Conservation (phyloP, 2,797 vertebrate species). For the Typhlichthys subterraneus region DNA sequence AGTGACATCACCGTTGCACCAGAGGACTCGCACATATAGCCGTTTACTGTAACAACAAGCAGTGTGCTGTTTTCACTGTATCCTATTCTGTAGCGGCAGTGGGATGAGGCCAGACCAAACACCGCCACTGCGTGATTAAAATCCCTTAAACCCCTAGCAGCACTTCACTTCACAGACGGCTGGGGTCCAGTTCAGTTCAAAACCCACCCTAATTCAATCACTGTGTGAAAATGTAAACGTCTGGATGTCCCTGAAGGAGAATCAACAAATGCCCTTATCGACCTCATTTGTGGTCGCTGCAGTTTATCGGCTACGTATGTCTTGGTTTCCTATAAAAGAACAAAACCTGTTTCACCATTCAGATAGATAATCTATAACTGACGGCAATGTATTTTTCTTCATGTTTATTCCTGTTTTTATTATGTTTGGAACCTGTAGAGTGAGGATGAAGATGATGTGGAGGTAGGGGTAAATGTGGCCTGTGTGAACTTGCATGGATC, state of each 20-base stretch:
- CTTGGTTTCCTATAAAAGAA: not conserved
- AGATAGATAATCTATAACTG: not conserved
- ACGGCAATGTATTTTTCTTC: not conserved
- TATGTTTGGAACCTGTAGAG: conserved; percentile 79
- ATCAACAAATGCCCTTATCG: conserved; percentile 42
- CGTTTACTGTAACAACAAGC: conserved; percentile 69
- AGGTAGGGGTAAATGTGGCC: conserved; percentile 80
- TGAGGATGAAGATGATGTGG: conserved; percentile 89
- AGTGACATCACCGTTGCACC: conserved; percentile 55
- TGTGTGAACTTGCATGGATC: conserved; percentile 13
- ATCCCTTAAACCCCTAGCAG: conserved; percentile 59
- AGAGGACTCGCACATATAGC: conserved; percentile 44
- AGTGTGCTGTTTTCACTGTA: conserved; percentile 55
- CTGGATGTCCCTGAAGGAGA: conserved; percentile 61
- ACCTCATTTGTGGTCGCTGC: too few species aligned
- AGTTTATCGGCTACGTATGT: too few species aligned
- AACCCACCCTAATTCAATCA: conserved; percentile 74
- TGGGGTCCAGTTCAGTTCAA: conserved; percentile 55
- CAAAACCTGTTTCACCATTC: not conserved
- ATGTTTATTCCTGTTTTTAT: conserved; percentile 38
- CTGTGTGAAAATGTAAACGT: conserved; percentile 77
- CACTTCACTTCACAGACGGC: conserved; percentile 33
- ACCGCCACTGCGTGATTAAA: conserved; percentile 62
- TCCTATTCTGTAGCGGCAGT: conserved; percentile 60
- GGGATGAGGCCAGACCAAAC: conserved; percentile 59